Evolutionary conservation across 2,113 vertebrate genomes (phyloP), one percentile per base, ranked within the genome.

Genomic region (Oncorhynchus masou): DNA sequence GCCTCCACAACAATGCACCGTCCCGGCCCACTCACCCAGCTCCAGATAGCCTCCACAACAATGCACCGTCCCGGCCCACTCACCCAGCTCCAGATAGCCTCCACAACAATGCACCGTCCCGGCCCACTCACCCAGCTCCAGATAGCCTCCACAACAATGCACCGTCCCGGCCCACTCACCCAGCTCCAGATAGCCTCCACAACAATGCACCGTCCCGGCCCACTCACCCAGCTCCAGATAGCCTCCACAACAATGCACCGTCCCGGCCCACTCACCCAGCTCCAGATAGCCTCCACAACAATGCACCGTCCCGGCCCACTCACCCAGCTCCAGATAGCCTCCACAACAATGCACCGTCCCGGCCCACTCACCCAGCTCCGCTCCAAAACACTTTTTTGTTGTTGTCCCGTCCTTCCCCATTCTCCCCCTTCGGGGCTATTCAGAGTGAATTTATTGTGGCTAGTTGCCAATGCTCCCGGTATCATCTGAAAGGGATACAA

Each of bases 401-500:
- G 86, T 86, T 13, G 59, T 62, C 20, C 59, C 59, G n/a, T 79
- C 74, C 57, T 72, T 78, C 11, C 75, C 73, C 79, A 85, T 19
- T n/a, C 67, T 81, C 82, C 78, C 81, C 82, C 45, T 76, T 76
- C 79, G 1, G 54, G 66, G 75, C 88, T 80, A 88, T 90, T 90
- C 87, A 90, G 72, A 88, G 78, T 86, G 85, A 81, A 84, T 87
- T 86, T 86, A 81, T 64, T 22, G 81, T 75, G 85, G 75, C 82
- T 82, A 76, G 78, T 80, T 64, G 75, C 75, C 89, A 89, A 81
- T 86, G 90, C 88, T 90, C 86, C 65, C 65, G 86, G 79, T 79
- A 85, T 77, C 84, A 87, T 89, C 88, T 88, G 88, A 88, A 88
- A 69, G 81, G 87, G 84, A 86, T 81, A 87, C 84, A 48, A 81